A percentile compares a stretch with the other conserved stretches of the same genome.
Evolutionary conservation across 2,888 invertebrate species (phyloP).

Genomic region (Minunthozetes semirufus): DNA sequence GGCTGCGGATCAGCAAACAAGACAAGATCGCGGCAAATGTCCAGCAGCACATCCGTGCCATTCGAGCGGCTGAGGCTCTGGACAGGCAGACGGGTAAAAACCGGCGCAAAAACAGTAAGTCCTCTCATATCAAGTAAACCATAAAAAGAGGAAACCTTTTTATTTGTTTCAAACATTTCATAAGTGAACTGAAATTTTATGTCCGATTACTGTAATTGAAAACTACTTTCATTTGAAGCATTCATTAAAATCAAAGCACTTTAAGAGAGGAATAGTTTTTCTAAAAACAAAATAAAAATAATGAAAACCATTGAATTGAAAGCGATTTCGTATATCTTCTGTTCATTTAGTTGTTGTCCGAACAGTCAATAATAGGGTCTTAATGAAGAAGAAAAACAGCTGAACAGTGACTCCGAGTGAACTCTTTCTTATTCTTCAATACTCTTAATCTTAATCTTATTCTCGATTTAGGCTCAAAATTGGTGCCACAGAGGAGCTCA

Average conservation of each 20-base stretch:
- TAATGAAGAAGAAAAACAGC: not conserved
- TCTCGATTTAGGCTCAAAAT: conserved; percentile 6
- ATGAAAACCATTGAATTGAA: no score
- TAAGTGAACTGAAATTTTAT: no score
- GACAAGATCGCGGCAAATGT: conserved; percentile 43
- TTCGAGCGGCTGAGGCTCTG: conserved; percentile 43
- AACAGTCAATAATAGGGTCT: conserved; percentile 2
- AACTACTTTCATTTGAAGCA: no score
- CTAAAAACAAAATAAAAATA: no score
- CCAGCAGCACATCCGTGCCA: conserved; percentile 42
- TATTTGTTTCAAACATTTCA: no score
- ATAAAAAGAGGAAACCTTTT: not conserved
- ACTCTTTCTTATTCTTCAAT: not conserved
- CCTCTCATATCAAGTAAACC: not conserved
- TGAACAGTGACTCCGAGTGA: not conserved
- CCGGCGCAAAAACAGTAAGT: conserved; percentile 30
- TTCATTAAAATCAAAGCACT: no score
- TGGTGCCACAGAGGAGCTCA: conserved; percentile 35
- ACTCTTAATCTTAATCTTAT: not conserved
- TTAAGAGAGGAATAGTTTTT: no score
- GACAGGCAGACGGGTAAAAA: conserved; percentile 41
- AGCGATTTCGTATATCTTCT: no score
- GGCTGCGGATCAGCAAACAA: conserved; percentile 42
- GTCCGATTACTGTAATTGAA: no score
- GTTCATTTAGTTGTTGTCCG: not conserved